These are phyloP conservation scores for Pyrocoelia pectoralis DNA, from an alignment of 2,888 invertebrate species.

Conservation along the genomic window DNA sequence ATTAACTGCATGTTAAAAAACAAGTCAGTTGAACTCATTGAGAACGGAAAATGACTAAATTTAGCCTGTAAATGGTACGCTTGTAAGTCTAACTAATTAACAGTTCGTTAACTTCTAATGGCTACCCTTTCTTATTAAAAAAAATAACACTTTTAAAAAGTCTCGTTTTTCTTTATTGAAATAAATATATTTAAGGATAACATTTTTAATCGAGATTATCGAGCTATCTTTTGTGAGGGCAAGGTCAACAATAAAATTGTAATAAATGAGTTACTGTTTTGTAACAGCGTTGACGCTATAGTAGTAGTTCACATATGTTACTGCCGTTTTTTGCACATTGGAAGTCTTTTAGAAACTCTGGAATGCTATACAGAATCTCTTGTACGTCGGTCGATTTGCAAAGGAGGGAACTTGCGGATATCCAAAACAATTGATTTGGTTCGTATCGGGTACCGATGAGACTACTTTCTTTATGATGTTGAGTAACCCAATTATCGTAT, in stretches of 20 bases:
- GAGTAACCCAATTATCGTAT: too few species aligned
- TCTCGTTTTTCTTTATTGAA: slow-evolving; percentile 1
- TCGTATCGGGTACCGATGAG: too few species aligned
- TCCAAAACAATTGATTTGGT: too few species aligned
- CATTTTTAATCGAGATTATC: slow-evolving; percentile 8
- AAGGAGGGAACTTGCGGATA: too few species aligned
- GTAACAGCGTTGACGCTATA: background rate
- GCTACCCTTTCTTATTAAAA: background rate
- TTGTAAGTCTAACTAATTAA: slow-evolving; percentile 10
- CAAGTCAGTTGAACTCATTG: slow-evolving; percentile 12
- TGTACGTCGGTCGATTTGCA: too few species aligned
- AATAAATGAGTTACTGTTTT: slow-evolving; percentile 6
- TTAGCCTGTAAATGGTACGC: slow-evolving; percentile 10
- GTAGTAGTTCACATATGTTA: background rate
- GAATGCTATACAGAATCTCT: too few species aligned
- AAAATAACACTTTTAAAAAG: background rate
- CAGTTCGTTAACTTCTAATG: slow-evolving; percentile 9
- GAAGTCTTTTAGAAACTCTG: too few species aligned
- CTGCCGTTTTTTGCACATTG: too few species aligned
- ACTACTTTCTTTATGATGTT: too few species aligned
- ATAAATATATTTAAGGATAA: background rate
- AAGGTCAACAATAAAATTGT: slow-evolving; percentile 5
- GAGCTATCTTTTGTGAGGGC: background rate
- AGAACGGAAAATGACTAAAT: slow-evolving; percentile 16
- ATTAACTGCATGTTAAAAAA: slow-evolving; percentile 11